Percentiles rank a stretch among this genome's conserved stretches.
Evolutionary conservation across 2,888 invertebrate genomes (phyloP).

Genomic region (Eudemis profundana): DNA sequence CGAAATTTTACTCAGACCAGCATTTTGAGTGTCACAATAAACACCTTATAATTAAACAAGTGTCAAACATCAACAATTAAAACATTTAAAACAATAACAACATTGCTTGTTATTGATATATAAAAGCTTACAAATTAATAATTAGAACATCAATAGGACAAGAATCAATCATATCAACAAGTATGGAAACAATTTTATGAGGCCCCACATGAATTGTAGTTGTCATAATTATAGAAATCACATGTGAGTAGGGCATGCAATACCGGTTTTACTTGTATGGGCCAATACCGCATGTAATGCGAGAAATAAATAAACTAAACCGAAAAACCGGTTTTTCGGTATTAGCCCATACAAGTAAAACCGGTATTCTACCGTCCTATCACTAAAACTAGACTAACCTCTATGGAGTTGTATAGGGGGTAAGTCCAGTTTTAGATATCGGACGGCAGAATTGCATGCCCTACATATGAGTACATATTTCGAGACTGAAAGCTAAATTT

Average conservation of each 20-base stretch:
- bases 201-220: constrained; percentile 14
- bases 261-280: no score
- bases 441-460: no score
- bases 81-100: constrained; percentile 42
- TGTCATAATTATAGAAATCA: not conserved
- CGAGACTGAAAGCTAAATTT: not conserved
- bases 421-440: no score
- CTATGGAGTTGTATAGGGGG: no score
- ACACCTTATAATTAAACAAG: constrained; percentile 8
- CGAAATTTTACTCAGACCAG: not conserved
- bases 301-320: no score
- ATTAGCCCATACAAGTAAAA: no score
- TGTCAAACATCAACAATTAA: constrained; percentile 40
- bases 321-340: no score
- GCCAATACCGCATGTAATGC: no score
- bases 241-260: not conserved
- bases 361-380: no score
- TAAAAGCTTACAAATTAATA: constrained; percentile 24
- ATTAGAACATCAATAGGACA: constrained; percentile 29
- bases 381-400: no score
- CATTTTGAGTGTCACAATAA: constrained; percentile 2
- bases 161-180: constrained; percentile 33
- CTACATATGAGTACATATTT: no score
- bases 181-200: constrained; percentile 17
- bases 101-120: constrained; percentile 30